These are phyloP conservation scores for Cynopterus brachyotis DNA, from an alignment of 2,113 vertebrate species.

Conservation along the genomic window DNA sequence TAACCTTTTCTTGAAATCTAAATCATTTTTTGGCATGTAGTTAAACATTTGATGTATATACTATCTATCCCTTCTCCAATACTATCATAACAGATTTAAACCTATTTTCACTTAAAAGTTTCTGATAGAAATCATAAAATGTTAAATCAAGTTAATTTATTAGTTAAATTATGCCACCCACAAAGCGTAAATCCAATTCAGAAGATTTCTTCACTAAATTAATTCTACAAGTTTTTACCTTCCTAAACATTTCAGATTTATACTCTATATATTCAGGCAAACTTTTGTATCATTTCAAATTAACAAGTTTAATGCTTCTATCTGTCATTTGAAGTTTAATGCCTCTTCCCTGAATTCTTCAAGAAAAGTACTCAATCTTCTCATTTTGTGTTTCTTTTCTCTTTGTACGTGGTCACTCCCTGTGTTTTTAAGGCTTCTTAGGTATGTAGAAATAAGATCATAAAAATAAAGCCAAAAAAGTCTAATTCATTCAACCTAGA, in stretches of 20 bases:
- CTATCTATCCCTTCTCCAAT: not conserved
- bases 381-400: not conserved
- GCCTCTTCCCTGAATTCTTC: not conserved
- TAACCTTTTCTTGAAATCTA: not conserved
- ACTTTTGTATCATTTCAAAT: not conserved
- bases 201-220: not conserved
- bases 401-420: not conserved
- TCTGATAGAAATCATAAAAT: not conserved
- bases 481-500: not conserved
- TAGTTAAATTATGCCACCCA: not conserved
- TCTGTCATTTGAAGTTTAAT: not conserved
- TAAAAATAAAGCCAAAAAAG: not conserved
- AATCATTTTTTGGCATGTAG: not conserved
- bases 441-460: not conserved
- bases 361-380: not conserved
- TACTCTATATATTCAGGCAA: not conserved
- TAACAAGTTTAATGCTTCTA: not conserved
- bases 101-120: not conserved
- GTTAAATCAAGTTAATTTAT: not conserved
- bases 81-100: not conserved
- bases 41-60: not conserved
- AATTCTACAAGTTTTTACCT: not conserved
- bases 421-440: not conserved
- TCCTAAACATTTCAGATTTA: not conserved
- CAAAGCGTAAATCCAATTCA: not conserved